Conservation (phyloP, 2,797 vertebrate genomes). For the Cyprinella venusta region DNA sequence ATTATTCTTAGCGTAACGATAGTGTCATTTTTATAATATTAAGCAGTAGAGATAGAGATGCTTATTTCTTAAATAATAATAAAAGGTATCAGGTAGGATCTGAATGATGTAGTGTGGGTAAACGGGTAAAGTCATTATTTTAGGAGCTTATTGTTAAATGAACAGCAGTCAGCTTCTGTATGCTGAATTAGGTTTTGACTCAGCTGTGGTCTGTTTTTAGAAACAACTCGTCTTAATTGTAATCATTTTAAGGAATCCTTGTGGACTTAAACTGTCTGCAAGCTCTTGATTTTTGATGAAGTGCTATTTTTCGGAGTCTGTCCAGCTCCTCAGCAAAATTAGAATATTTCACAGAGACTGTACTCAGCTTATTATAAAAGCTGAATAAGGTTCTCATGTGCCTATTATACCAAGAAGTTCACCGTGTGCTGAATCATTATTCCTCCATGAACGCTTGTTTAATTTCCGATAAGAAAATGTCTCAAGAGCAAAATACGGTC, state of each 20-base stretch:
- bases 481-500: slow-evolving; percentile 30
- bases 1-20: slow-evolving; percentile 30
- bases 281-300: slow-evolving; percentile 46
- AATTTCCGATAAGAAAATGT: slow-evolving; percentile 17
- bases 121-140: not conserved
- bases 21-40: slow-evolving; percentile 30
- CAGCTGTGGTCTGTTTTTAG: slow-evolving; percentile 28
- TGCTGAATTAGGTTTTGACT: slow-evolving; percentile 29
- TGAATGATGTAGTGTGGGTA: not conserved
- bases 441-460: slow-evolving; percentile 22
- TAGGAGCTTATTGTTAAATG: slow-evolving; percentile 22
- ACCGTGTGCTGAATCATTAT: slow-evolving; percentile 26
- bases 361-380: slow-evolving; percentile 24
- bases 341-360: slow-evolving; percentile 5
- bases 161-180: slow-evolving; percentile 26
- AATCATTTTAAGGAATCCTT: slow-evolving; percentile 33
- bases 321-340: slow-evolving; percentile 41
- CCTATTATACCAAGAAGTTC: slow-evolving; percentile 1
- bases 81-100: slow-evolving; percentile 21
- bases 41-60: slow-evolving; percentile 39
- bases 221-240: slow-evolving; percentile 43
- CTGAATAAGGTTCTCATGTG: slow-evolving; percentile 26
- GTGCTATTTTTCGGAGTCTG: slow-evolving; percentile 3
- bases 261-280: slow-evolving; percentile 36
- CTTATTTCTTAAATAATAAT: slow-evolving; percentile 37